Conservation (phyloP, 2,888 invertebrate species). For the Acheta domesticus region DNA sequence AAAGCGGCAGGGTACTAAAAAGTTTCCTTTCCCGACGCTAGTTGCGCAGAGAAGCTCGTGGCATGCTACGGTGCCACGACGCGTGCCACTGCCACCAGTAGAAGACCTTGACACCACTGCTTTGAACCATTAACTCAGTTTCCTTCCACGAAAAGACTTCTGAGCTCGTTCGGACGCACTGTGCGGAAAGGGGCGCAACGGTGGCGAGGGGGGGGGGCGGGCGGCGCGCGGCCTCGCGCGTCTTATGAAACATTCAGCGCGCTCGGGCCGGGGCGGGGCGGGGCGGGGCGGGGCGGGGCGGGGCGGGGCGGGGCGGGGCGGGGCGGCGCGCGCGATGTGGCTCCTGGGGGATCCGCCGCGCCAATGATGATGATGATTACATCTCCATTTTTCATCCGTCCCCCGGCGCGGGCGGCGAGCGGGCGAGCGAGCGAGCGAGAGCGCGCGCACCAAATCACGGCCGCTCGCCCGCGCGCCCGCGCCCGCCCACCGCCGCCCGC, state of each 20-base stretch:
- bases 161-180: too few relatives aligned
- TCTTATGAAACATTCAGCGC: conserved; percentile 30
- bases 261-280: background rate
- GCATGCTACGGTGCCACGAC: too few relatives aligned
- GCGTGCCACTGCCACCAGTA: too few relatives aligned
- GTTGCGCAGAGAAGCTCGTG: too few relatives aligned
- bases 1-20: too few relatives aligned
- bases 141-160: too few relatives aligned
- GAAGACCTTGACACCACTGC: too few relatives aligned
- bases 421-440: background rate
- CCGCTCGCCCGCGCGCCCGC: background rate
- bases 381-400: conserved; percentile 36
- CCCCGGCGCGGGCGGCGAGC: conserved; percentile 26
- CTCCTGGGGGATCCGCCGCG: conserved; percentile 25
- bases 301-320: background rate
- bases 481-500: background rate
- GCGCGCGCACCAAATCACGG: conserved; percentile 28
- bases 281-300: conserved; percentile 20
- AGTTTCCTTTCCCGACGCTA: too few relatives aligned
- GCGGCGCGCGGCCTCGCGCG: background rate
- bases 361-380: conserved; percentile 35
- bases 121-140: too few relatives aligned
- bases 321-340: conserved; percentile 12
- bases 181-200: too few relatives aligned
- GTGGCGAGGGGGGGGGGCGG: background rate